Evolutionary conservation across 2,888 invertebrate genomes (phyloP).

Genomic region (Cephalotes varians): DNA sequence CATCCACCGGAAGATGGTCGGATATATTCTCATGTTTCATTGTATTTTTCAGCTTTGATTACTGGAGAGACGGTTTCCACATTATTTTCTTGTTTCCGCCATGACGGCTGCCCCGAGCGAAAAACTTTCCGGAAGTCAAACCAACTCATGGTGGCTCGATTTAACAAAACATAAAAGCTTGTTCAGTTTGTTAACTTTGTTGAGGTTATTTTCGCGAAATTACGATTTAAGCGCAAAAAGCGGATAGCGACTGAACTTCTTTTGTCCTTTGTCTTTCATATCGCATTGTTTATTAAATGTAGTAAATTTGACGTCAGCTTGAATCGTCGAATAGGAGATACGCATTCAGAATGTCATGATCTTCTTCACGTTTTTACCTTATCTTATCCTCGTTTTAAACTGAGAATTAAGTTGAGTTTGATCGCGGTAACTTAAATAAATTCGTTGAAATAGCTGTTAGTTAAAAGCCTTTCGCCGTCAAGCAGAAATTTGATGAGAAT

Average conservation of each 20-base stretch:
- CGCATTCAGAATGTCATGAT: neutral
- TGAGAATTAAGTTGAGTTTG: neutral
- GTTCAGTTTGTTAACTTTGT: slow-evolving; percentile 38
- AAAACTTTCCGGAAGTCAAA: slow-evolving; percentile 46
- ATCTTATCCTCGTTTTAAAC: neutral
- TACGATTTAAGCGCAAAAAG: slow-evolving; percentile 12
- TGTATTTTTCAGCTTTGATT: slow-evolving; percentile 74
- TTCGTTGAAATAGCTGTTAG: slow-evolving; percentile 51
- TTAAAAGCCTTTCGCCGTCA: slow-evolving; percentile 63
- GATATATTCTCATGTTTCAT: slow-evolving; percentile 69
- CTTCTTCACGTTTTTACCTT: neutral
- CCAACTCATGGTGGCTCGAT: slow-evolving; percentile 29
- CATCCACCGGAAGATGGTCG: slow-evolving; percentile 56
- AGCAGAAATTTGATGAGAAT: slow-evolving; percentile 76
- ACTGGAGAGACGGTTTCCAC: slow-evolving; percentile 67
- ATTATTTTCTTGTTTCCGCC: slow-evolving; percentile 68
- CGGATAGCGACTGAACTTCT: neutral
- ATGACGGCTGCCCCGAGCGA: slow-evolving; percentile 40
- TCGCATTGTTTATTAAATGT: neutral
- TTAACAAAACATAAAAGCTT: slow-evolving; percentile 44
- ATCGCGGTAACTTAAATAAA: slow-evolving; percentile 61
- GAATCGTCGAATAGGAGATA: neutral
- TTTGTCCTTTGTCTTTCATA: neutral
- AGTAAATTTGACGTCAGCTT: neutral
- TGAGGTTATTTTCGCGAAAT: slow-evolving; percentile 25